Evolutionary conservation across 2,888 invertebrate genomes (phyloP).

Genomic region (Andrena praecox): DNA sequence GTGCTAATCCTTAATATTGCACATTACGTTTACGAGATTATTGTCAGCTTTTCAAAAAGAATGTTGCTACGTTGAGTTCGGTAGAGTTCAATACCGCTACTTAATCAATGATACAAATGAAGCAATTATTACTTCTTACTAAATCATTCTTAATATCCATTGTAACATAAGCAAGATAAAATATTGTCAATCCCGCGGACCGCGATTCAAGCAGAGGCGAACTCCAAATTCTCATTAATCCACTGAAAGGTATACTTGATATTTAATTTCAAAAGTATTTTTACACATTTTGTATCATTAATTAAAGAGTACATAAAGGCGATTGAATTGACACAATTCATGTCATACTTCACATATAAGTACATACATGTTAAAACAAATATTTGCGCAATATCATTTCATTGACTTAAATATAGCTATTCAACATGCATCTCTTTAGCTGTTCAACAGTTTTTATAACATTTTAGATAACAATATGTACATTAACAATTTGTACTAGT

Average conservation of each 20-base stretch:
- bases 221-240: not conserved
- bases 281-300: conserved; percentile 20
- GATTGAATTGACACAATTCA: not conserved
- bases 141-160: not conserved
- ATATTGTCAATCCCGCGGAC: not conserved
- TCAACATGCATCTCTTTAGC: conserved; percentile 41
- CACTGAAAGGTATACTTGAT: not conserved
- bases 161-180: not conserved
- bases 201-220: not conserved
- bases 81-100: conserved; percentile 21
- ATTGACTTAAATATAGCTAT: conserved; percentile 31
- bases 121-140: not conserved
- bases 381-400: conserved; percentile 35
- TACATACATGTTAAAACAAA: conserved; percentile 12
- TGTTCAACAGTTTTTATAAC: conserved; percentile 63
- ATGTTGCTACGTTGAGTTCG: conserved; percentile 11
- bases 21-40: conserved; percentile 43
- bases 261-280: conserved; percentile 1
- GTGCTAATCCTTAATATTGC: conserved; percentile 48
- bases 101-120: conserved; percentile 41
- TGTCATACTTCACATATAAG: conserved; percentile 12
- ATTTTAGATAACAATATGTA: conserved; percentile 67
- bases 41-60: conserved; percentile 48
- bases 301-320: conserved; percentile 1
- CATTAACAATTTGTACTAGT: conserved; percentile 74